Percentiles rank a stretch among this genome's conserved stretches.
Conservation (phyloP, 2,888 invertebrate genomes). For the Folsomia manolachei region DNA sequence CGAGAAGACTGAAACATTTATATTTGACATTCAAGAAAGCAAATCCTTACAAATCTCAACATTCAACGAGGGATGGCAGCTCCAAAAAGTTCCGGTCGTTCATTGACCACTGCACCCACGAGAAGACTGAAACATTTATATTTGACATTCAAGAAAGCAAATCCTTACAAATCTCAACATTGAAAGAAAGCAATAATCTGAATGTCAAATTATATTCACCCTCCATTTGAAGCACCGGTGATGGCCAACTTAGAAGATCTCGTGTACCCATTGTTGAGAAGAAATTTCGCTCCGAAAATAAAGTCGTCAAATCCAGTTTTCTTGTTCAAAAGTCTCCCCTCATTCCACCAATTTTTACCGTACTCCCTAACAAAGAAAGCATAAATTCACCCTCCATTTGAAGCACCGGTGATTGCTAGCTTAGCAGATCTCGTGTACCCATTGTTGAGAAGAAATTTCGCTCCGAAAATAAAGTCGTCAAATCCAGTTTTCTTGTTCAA, state of each 20-base stretch:
- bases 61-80: constrained; percentile 85
- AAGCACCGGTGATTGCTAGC: constrained; percentile 66
- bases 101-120: constrained; percentile 91
- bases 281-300: constrained; percentile 69
- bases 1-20: constrained; percentile 61
- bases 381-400: constrained; percentile 80
- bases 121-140: constrained; percentile 59
- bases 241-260: background rate
- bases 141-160: no score
- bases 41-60: no score
- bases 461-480: constrained; percentile 91
- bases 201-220: no score
- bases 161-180: no score
- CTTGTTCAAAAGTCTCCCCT: constrained; percentile 82
- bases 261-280: constrained; percentile 62
- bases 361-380: no score
- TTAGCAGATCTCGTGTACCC: constrained; percentile 73
- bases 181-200: no score
- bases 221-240: constrained; percentile 82
- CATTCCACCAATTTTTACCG: constrained; percentile 69
- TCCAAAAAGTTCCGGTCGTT: constrained; percentile 89
- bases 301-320: constrained; percentile 98
- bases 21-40: no score
- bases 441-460: constrained; percentile 76
- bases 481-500: constrained; percentile 94